Base-by-base conservation (phyloP, 2,797 vertebrate genomes). In the Garrulus glandarius region DNA sequence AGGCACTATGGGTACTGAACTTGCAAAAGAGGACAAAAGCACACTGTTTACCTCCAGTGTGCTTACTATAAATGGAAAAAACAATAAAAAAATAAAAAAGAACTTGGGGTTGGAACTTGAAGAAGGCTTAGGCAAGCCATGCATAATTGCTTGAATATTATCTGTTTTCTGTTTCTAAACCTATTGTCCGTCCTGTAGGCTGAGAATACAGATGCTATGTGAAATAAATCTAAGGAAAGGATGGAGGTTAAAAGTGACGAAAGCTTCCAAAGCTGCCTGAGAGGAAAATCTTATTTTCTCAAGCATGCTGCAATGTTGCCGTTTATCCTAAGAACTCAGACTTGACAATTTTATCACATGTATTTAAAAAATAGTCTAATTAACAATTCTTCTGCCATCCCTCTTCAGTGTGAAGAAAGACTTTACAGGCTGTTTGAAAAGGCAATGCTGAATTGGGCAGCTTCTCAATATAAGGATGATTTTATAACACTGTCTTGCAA, bases 201-300 rank as follows among this genome's bases (percentile, higher is more conserved):
- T 87, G 56, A 91, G 60, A 87, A 65, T 93, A n/a, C 79, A 79
- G 86, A 71, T 69, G 32, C 69, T 71, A 47, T 36, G 75, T 67
- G 91, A 92, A 92, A 17, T 44, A 88, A 92, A 59, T 43, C 67
- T 15, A 77, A 78, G 93, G 74, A 94, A 94, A 84, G 56, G 56
- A 79, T 59, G 69, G 37, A 90, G 56, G 76, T 82, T 93, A 87
- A 70, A 93, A 94, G 82, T 70, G 77, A 81, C 83, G 87, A 95
- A 96, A 76, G 71, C 92, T 88, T 91, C 32, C 49, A 64, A 89
- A 80, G 81, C 71, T 83, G 68, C 70, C 79, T 24, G 60, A 89
- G 56, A 95, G 36, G 55, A 92, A 89, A 80, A 80, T 57, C 65
- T 85, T 72, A 16, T 89, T 95, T 95, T 94, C 53, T 75, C 77